phyloP scores from a whole-genome alignment of 2,797 vertebrate species.

The Rhinophrynus dorsalis region DNA sequence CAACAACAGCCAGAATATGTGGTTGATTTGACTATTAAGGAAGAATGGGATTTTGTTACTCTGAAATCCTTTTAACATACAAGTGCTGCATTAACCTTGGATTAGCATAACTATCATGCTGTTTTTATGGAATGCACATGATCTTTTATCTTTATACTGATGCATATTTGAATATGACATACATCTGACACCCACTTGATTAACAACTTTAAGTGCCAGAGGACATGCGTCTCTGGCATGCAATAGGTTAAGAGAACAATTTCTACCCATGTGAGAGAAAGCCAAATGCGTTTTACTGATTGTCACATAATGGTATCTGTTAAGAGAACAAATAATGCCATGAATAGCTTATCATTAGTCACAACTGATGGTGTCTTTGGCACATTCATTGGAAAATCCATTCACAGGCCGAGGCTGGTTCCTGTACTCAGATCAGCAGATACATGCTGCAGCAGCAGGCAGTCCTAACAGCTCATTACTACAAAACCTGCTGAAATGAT shows the following conservation, averaged over 20 bases:
- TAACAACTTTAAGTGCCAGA: too few relatives aligned
- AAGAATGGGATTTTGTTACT: neutral
- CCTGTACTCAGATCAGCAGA: conserved; percentile 23
- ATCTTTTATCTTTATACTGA: neutral
- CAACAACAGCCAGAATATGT: too few relatives aligned
- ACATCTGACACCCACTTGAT: too few relatives aligned
- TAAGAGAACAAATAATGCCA: conserved; percentile 8
- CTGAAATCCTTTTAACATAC: neutral
- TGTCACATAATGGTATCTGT: conserved; percentile 25
- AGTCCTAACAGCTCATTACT: conserved; percentile 24
- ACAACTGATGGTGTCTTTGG: conserved; percentile 37
- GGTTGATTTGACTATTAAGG: neutral
- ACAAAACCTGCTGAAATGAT: conserved; percentile 32
- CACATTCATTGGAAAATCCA: conserved; percentile 34
- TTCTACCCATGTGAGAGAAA: conserved; percentile 2
- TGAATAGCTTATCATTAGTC: conserved; percentile 32
- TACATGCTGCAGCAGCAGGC: conserved; percentile 33
- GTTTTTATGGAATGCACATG: neutral
- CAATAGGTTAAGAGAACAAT: too few relatives aligned
- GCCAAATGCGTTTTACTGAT: conserved; percentile 15
- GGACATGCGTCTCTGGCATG: too few relatives aligned
- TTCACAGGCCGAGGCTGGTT: conserved; percentile 13
- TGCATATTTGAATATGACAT: too few relatives aligned
- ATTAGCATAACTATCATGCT: neutral
- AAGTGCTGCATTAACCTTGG: neutral